Base-by-base conservation (phyloP, 1,140 invertebrate genomes). In the Zophobas atratus region DNA sequence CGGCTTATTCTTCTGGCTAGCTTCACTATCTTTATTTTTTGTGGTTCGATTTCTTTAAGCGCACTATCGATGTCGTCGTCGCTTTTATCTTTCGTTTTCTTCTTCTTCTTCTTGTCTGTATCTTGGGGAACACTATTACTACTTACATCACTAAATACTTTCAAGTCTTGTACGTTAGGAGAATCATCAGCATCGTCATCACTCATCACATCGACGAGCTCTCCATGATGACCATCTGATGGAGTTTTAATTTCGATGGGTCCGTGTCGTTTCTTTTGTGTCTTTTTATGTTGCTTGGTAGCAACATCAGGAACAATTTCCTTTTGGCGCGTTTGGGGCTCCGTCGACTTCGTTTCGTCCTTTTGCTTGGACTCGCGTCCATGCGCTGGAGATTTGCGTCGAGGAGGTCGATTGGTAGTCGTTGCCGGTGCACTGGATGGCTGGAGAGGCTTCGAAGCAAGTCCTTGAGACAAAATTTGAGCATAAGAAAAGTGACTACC, bases 381-480 rank as follows among this genome's bases (percentile, higher is more conserved):
- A 86, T 79, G 82, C 81, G 57, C 75, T 36, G 84, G 85, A 86
- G 85, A 85, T 74, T 79, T 72, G 72, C 78, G 79, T 79, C 78
- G 82, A 51, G 82, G 77, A 75, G 83, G 71, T 75, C 81, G 79
- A 51, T 4, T 80, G 72, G 77, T n/a, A 71, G 80, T 77, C 75
- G 77, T 76, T 78, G 76, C 80, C 78, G 76, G 77, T 82, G 67
- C 86, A 88, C 88, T 90, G 89, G 89, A 90, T 90, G 89, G 89
- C 89, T 90, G 89, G 85, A 86, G 80, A 79, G 84, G 81, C 82
- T 87, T 87, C 79, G 85, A 82, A 84, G 80, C 87, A 48, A 94
- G 88, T 1, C 93, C 92, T 77, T 93, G 90, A 1, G 92, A 91
- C 78, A 94, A 88, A 82, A 94, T 92, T 86, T 93, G 92, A 20